Base-by-base conservation (phyloP, 2,113 vertebrate genomes). In the Vireo altiloquus region DNA sequence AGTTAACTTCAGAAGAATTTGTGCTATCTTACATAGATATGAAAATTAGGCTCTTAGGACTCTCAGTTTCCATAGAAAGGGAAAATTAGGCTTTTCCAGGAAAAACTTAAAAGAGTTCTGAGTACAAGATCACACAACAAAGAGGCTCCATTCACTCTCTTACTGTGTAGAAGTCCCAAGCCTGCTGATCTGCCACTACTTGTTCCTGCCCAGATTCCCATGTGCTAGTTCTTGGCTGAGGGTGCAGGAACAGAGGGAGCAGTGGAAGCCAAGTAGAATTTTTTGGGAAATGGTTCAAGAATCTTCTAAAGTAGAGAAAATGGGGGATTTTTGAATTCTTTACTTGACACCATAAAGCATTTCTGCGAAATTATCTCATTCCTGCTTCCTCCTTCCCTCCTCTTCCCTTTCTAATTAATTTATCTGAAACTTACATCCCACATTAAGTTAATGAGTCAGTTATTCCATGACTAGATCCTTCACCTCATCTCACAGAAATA, bases 231-330 rank as follows among this genome's bases (percentile, higher is more conserved):
- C 70, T 88, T 92, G 95, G 61, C 82, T 96, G 40, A 54, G 3
- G 1, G 31, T 71, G 28, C 82, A 74, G 52, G 42, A 85, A 83
- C 52, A 95, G 93, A 87, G 70, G 54, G 33, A 86, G 39, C 42
- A 68, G 68, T 80, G 64, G 44, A 91, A 90, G 47, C 56, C 23
- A 42, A 52, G 56, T 23, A 66, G 30, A 83, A 27, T 71, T 75
- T 94, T 74, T 91, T 91, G 81, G 82, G 82, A 81, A 47, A 20
- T 25, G 7, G n/a, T 88, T 88, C 87, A 95, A 92, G 33, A 95
- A 85, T 70, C 89, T 93, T 93, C 79, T 60, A 46, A 75, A 74
- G 35, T 30, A 84, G 57, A 87, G 31, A 92, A 92, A 87, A 88
- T 6, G 8, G 86, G 47, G 54, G 33, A 74, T 80, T 93, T 96